Base-by-base conservation (phyloP, 2,888 invertebrate genomes). In the Didymodactylos carnosus region DNA sequence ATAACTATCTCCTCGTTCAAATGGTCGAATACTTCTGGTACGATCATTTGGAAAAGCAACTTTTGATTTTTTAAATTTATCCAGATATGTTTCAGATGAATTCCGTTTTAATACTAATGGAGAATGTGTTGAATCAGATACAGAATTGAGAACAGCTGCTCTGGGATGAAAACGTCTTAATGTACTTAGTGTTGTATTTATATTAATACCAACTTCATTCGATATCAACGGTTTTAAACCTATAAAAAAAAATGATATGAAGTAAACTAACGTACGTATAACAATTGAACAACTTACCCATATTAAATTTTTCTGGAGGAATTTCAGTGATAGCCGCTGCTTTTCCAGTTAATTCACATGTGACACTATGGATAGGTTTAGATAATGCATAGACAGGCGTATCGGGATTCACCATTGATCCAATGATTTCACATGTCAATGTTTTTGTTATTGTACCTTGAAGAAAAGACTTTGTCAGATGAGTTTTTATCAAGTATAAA, bases 41-140 rank as follows among this genome's bases (percentile, higher is more conserved):
- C 82, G 76, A 78, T 83, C 83, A 77, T 83, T 83, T 11, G 83
- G 83, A 75, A 82, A 81, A 6, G 82, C 80, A n/a, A 83, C 79
- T 73, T 79, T 78, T 3, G 78, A 77, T 6, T 75, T 62, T 35
- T 62, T 62, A 35, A 35, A 62, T n/a, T 62, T 62, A 29, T 62
- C n/a, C 11, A 62, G 35, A 49, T 71, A 74, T 19, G 71, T 23
- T 23, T 16, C 46, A 35, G 51, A 51, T 72, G 53, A 19, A 19
- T 41, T 51, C 25, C 19, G 46, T 27, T 7, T 35, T 1, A 69
- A 49, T 46, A 76, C 77, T 27, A 76, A 71, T 14, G 77, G 76
- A n/a, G 76, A 75, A 75, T 81, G 81, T 16, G 81, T 76, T 39
- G 78, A 78, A 16, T 80, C 78, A 69, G 76, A 79, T 19, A 76